Conservation (phyloP, 2,888 invertebrate genomes). For the Galerucella pusilla region DNA sequence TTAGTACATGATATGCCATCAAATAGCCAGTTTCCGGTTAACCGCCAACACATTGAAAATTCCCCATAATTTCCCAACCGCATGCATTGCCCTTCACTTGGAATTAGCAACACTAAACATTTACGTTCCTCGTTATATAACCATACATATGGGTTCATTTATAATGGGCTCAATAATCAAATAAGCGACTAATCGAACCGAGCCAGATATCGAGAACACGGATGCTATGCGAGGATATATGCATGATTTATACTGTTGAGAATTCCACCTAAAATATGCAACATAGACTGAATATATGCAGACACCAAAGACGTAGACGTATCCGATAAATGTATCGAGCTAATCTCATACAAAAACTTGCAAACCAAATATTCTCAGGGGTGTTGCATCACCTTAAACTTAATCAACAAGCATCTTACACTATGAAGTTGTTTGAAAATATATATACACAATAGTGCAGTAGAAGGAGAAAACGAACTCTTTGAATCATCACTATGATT, state of each 20-base stretch:
- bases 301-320: not conserved
- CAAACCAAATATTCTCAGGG: not conserved
- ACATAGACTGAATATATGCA: slow-evolving; percentile 19
- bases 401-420: no score
- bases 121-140: slow-evolving; percentile 9
- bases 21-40: slow-evolving; percentile 24
- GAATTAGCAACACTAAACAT: slow-evolving; percentile 31
- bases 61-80: slow-evolving; percentile 20
- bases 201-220: slow-evolving; percentile 34
- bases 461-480: no score
- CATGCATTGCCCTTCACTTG: slow-evolving; percentile 23
- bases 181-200: slow-evolving; percentile 34
- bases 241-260: slow-evolving; percentile 33
- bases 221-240: slow-evolving; percentile 27
- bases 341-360: not conserved
- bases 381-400: no score
- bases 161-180: slow-evolving; percentile 34
- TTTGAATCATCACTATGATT: no score
- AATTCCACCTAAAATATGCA: slow-evolving; percentile 30
- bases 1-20: slow-evolving; percentile 15
- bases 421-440: no score
- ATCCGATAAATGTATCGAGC: not conserved
- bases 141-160: slow-evolving; percentile 29
- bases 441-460: no score
- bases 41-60: slow-evolving; percentile 26